phyloP scores from a whole-genome alignment of 2,888 invertebrate genomes.

The Hypomecis punctinalis region DNA sequence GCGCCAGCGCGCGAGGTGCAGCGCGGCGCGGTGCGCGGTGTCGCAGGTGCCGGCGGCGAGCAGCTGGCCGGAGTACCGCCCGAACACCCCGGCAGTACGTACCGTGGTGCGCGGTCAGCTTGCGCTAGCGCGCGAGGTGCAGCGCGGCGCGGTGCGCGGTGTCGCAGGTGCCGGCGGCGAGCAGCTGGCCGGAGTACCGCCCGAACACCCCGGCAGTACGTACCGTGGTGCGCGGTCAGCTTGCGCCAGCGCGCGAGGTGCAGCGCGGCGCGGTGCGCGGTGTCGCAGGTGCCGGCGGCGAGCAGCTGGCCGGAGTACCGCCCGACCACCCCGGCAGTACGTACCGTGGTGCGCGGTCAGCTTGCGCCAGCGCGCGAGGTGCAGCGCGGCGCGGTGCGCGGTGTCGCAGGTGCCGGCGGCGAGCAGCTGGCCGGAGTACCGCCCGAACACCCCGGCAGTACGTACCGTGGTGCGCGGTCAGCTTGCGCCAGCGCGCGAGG shows the following conservation, averaged over 20 bases:
- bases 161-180: constrained; percentile 88
- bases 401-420: constrained; percentile 88
- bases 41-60: no score
- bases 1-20: no score
- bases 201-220: background rate
- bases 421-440: constrained; percentile 87
- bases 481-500: no score
- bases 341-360: constrained; percentile 83
- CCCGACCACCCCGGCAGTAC: constrained; percentile 88
- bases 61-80: no score
- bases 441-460: constrained; percentile 78
- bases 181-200: constrained; percentile 65
- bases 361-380: no score
- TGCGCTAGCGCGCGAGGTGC: background rate
- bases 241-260: constrained; percentile 90
- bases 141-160: background rate
- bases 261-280: constrained; percentile 2
- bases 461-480: constrained; percentile 79
- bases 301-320: constrained; percentile 96
- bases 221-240: constrained; percentile 2
- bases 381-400: constrained; percentile 89
- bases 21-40: no score
- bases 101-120: no score
- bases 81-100: background rate
- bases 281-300: constrained; percentile 86